A percentile compares a stretch with the other conserved stretches of the same genome.
phyloP scores from a whole-genome alignment of 2,888 invertebrate genomes.

The Eupithecia dodoneata region DNA sequence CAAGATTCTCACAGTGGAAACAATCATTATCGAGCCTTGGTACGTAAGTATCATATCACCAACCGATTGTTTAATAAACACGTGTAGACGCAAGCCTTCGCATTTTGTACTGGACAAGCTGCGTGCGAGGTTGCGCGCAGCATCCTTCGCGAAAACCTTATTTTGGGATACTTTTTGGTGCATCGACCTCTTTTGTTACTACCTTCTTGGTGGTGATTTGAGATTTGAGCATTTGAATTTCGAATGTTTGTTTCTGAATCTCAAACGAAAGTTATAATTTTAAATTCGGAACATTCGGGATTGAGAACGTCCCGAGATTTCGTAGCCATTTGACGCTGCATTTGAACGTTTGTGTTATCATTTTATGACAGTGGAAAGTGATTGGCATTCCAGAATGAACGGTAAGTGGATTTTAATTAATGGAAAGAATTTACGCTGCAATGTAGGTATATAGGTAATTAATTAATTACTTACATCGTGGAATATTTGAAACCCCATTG shows the following conservation, averaged over 20 bases:
- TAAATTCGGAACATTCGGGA: neutral
- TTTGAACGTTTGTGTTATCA: neutral
- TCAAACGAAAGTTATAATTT: neutral
- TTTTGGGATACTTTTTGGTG: neutral
- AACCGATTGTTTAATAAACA: constrained; percentile 38
- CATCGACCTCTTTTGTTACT: neutral
- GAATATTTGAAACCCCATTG: neutral
- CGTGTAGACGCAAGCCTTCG: constrained; percentile 22
- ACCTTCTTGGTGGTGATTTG: neutral
- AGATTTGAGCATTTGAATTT: neutral
- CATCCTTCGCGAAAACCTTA: constrained; percentile 14
- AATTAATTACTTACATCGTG: neutral
- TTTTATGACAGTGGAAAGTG: constrained; percentile 20
- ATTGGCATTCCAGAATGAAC: constrained; percentile 43
- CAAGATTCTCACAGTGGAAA: neutral
- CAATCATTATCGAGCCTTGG: constrained; percentile 26
- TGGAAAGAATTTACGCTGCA: neutral
- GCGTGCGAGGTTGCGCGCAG: constrained; percentile 36
- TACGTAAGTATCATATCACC: constrained; percentile 10
- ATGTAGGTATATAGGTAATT: neutral
- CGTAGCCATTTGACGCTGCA: neutral
- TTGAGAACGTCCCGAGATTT: neutral
- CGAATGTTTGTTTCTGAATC: neutral
- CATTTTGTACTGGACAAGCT: constrained; percentile 38
- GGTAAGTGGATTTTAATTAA: constrained; percentile 42